Evolutionary conservation across 1,140 invertebrate species (phyloP), one percentile per base, ranked within the genome.

Genomic region (Meloidogyne floridensis): DNA sequence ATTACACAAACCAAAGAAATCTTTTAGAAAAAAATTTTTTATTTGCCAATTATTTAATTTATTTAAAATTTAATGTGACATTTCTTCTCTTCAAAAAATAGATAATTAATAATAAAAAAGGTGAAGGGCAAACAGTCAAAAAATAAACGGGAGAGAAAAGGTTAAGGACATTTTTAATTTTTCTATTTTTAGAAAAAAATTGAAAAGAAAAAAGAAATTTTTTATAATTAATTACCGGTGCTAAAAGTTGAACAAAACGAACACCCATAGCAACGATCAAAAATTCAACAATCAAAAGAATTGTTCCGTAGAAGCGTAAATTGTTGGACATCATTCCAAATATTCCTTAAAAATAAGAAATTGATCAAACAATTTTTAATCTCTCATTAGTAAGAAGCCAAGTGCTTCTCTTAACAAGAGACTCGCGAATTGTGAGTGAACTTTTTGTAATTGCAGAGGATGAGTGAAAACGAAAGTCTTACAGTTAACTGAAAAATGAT

Each of bases 221-320:
- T 47, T 47, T 47, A 9, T 77, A 81, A 59, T 8, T 56, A 20
- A 18, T 70, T 69, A 70, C 84, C 0, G 92, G 89, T 7, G 92
- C 92, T 80, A 92, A 90, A 85, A 91, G 91, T 87, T 91, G 92
- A 56, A 92, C 92, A 84, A 92, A 92, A 69, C 86, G 87, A 59
- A 92, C 91, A 5, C 92, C 92, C 71, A 92, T 89, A 80, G 92
- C 92, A 18, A 92, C 91, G 75, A 92, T 91, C 32, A 90, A 75
- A 79, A 90, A 87, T 69, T 92, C 89, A 70, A 92, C 32, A 42
- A 92, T 83, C 2, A 92, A 87, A 7, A 92, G 86, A 43, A 90
- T 84, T 5, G 92, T 91, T 3, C 91, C 91, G 82, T 92, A 92
- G 32, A 92, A 84, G 15, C 92, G 87, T 72, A 91, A 91, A 81